phyloP scores from a whole-genome alignment of 2,888 invertebrate genomes.

The Pristionchus mayeri region DNA sequence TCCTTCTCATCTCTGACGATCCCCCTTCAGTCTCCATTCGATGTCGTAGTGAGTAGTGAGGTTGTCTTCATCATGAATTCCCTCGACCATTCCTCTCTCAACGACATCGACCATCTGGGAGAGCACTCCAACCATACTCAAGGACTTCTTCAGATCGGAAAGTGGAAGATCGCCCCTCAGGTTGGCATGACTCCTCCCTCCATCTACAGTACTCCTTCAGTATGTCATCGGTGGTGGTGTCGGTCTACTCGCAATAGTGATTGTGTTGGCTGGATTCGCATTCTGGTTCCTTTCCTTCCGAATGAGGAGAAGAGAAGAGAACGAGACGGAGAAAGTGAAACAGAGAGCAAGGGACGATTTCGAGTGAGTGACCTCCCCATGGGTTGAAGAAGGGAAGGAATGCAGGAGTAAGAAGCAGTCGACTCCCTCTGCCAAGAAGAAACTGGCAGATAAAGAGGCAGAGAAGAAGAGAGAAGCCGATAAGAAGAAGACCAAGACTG shows the following conservation, averaged over 20 bases:
- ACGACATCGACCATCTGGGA: background rate
- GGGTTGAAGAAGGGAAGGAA: background rate
- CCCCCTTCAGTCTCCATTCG: background rate
- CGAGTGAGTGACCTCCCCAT: background rate
- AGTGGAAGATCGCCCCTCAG: conserved; percentile 29
- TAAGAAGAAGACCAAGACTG: background rate
- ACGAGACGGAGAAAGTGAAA: conserved; percentile 39
- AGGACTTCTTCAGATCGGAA: conserved; percentile 35
- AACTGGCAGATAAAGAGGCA: conserved; percentile 8
- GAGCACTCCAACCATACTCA: conserved; percentile 9
- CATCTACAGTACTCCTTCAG: background rate
- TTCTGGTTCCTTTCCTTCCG: conserved; percentile 29
- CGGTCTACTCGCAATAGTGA: background rate
- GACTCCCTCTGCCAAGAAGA: conserved; percentile 29
- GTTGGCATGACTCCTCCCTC: background rate
- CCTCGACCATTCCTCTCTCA: background rate
- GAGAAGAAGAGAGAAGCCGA: conserved; percentile 26
- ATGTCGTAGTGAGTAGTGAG: background rate
- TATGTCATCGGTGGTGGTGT: background rate
- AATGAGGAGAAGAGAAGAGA: conserved; percentile 31
- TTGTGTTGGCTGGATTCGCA: background rate
- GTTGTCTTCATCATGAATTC: background rate
- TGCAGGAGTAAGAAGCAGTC: conserved; percentile 22
- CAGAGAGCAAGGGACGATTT: conserved; percentile 43
- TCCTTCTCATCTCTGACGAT: background rate